These are phyloP conservation scores for Philereme transversata DNA, from an alignment of 2,888 invertebrate genomes.

Conservation along the genomic window DNA sequence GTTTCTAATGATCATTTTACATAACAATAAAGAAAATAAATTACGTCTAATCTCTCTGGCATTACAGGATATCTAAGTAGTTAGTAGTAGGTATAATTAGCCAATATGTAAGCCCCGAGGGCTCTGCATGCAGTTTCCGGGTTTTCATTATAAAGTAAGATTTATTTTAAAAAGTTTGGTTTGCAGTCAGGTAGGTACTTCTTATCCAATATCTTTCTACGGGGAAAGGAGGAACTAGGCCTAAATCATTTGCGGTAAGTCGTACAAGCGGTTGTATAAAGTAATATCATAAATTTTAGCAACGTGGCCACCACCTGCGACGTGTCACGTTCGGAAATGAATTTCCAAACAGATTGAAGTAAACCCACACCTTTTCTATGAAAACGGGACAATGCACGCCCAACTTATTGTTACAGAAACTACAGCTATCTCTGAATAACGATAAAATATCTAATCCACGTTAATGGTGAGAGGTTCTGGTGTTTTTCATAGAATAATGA, in stretches of 20 bases:
- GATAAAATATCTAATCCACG: not conserved
- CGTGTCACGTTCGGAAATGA: constrained; percentile 24
- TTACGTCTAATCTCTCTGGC: too few relatives aligned
- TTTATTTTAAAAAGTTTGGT: not conserved
- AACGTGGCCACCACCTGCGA: constrained; percentile 4
- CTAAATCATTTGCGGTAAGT: constrained; percentile 1
- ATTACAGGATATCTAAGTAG: too few relatives aligned
- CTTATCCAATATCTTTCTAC: not conserved
- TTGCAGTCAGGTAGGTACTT: not conserved
- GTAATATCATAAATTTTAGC: constrained; percentile 3
- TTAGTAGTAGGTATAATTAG: too few relatives aligned
- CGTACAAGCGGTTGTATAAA: not conserved
- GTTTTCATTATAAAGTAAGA: too few relatives aligned
- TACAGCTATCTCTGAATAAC: constrained; percentile 1
- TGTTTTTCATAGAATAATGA: constrained; percentile 7
- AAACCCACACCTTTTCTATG: constrained; percentile 12
- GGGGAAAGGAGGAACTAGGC: not conserved
- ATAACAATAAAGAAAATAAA: too few relatives aligned
- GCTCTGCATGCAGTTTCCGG: too few relatives aligned
- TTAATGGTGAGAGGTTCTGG: not conserved
- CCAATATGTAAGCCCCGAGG: too few relatives aligned
- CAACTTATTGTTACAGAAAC: not conserved
- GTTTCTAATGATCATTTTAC: too few relatives aligned
- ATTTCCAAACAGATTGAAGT: constrained; percentile 19
- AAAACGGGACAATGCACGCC: constrained; percentile 16